phyloP scores from a whole-genome alignment of 2,113 vertebrate genomes.

The Osmerus eperlanus region DNA sequence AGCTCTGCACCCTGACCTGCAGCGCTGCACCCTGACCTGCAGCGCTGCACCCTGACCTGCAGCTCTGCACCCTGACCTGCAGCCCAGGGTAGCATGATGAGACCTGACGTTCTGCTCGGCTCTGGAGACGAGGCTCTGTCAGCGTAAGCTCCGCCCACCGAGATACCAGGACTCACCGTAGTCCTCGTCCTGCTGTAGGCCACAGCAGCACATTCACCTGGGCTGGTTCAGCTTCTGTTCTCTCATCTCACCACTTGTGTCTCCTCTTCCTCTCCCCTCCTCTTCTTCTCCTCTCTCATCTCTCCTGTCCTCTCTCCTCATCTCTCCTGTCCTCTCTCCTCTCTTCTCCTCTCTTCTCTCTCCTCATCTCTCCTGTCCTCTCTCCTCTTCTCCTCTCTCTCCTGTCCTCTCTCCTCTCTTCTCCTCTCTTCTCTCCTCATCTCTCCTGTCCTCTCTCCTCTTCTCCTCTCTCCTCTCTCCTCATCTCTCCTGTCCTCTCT shows the following conservation, averaged over 20 bases:
- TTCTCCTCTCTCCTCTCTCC: conserved; percentile 9
- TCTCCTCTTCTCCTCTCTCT: neutral
- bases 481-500: neutral
- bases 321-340: neutral
- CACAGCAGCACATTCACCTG: too few relatives aligned
- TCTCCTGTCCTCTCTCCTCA: neutral
- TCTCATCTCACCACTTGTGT: neutral
- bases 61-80: too few relatives aligned
- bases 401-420: neutral
- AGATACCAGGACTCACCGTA: too few relatives aligned
- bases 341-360: too few relatives aligned
- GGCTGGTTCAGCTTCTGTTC: too few relatives aligned
- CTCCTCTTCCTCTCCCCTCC: conserved; percentile 9
- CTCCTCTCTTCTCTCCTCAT: conserved; percentile 9
- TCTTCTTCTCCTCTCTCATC: conserved; percentile 21
- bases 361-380: too few relatives aligned
- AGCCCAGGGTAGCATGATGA: conserved; percentile 52
- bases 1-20: too few relatives aligned
- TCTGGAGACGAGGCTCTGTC: conserved; percentile 66
- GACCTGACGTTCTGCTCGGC: conserved; percentile 72
- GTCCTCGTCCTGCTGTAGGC: too few relatives aligned
- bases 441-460: conserved; percentile 34
- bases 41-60: too few relatives aligned
- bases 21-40: too few relatives aligned
- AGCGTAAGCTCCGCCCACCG: conserved; percentile 16